Evolutionary conservation across 2,888 invertebrate genomes (phyloP), one percentile per base, ranked within the genome.

Genomic region (Tetropium fuscum): DNA sequence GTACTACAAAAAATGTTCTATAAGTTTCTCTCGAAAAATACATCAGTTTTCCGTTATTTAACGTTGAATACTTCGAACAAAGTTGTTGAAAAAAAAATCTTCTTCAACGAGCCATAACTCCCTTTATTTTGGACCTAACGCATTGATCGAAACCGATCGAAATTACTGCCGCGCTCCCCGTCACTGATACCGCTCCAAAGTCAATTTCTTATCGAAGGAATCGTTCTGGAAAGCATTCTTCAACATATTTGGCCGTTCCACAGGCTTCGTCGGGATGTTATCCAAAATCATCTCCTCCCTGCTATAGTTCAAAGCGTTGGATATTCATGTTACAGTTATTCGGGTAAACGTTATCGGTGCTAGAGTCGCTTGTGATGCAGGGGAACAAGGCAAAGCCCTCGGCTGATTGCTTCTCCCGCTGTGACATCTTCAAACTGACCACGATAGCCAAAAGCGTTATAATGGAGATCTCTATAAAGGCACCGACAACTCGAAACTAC

Each of bases 401-500:
- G 16, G 90, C 88, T 1, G 81, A 81, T 54, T 87, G 84, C 75
- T 93, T 93, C 74, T 93, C 93, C 53, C 93, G 87, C 66, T 90
- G 90, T 48, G 91, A 84, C 77, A 83, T 80, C 57, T 79, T 75
- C 65, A 85, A 80, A 60, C 94, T 93, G 41, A 94, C 93, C 6
- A 96, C 94, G 87, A 94, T 95, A 0, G 92, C 92, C 70, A 95
- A 85, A 53, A 94, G 84, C 2, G 91, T 90, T 70, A 95, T 93
- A 74, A 96, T 92, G n/a, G 91, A 88, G 40, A 96, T 88, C 82
- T 97, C 97, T 49, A 95, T 87, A 3, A 95, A 84, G 18, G 87
- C 48, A 95, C 87, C 0, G 92, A 91, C 75, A 94, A 90, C 77
- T 96, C 94, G 83, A 93, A 95, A 13, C 93, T 91, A 94, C 95